Evolutionary conservation across 2,113 vertebrate species (phyloP), one percentile per base, ranked within the genome.

Genomic region (Pao palembangensis): DNA sequence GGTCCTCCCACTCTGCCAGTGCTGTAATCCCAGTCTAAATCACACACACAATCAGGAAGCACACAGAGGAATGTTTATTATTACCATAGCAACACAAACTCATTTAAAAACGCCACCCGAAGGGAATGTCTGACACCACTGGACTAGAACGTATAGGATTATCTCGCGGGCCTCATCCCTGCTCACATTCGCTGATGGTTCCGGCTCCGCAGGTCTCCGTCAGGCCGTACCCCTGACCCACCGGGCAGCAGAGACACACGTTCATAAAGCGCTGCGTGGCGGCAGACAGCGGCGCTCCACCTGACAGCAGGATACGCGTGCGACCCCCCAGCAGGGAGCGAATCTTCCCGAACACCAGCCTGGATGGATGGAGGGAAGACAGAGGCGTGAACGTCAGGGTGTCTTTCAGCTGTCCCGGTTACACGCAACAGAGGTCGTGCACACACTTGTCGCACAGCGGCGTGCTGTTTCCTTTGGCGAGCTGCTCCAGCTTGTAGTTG

Each of bases 401-500:
- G 17, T 5, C 14, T 2, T 11, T 28, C 25, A 52, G 18, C 15
- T 19, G 2, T 42, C 5, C 17, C 17, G 11, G 5, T 15, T 47
- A 47, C 15, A 12, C 2, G 31, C 17, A n/a, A 38, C 44, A 6
- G 4, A 19, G n/a, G 8, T 55, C n/a, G 12, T 19, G 16, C 44
- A 55, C 72, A n/a, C 84, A 96, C 96, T 88, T 93, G 72, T 99
- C 94, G 7, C 95, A 98, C 1, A 99, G 82, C 0, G 96, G 96
- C 0, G 96, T 98, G 78, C 75, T 91, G 57, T 85, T 73, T 43
- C 96, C 96, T 86, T 92, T 92, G 43, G 88, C 79, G 48, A 98
- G 91, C 88, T 98, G 95, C 28, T 98, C 94, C 94, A 98, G 94
- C 81, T 98, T 99, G 76, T 99, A 98, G 89, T 95, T 97, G 90